Conservation (phyloP, 2,113 vertebrate species). For the Chascanopsetta lugubris region DNA sequence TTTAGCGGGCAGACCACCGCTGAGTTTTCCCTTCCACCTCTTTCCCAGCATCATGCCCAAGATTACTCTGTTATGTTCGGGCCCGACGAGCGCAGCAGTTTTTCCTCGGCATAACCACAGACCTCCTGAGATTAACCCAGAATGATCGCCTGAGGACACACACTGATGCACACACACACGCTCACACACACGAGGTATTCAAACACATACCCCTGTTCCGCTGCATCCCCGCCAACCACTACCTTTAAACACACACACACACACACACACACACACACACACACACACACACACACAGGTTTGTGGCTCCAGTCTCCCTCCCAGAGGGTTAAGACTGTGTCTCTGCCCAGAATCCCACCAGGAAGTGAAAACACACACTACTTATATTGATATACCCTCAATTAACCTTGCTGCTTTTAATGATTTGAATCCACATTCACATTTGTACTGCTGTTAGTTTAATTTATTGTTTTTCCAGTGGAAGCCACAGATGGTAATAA, state of each 20-base stretch:
- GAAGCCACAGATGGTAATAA: conserved; percentile 70
- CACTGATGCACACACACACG: conserved; percentile 27
- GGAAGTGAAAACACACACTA: conserved; percentile 55
- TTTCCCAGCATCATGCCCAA: conserved; percentile 75
- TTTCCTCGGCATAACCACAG: conserved; percentile 63
- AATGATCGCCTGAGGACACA: conserved; percentile 60
- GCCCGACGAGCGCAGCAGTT: conserved; percentile 60
- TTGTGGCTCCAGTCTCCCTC: conserved; percentile 17
- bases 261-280: neutral
- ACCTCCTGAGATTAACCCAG: conserved; percentile 56
- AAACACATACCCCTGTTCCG: conserved; percentile 44
- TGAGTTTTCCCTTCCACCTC: conserved; percentile 73
- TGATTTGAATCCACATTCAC: conserved; percentile 53
- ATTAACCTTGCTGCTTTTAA: conserved; percentile 67
- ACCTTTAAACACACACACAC: neutral
- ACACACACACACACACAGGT: conserved; percentile 29
- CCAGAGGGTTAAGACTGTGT: conserved; percentile 34
- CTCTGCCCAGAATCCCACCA: conserved; percentile 53
- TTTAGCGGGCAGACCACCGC: conserved; percentile 76
- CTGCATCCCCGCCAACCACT: conserved; percentile 37
- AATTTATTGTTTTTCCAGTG: conserved; percentile 73
- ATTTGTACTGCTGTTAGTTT: conserved; percentile 64
- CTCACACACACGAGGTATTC: conserved; percentile 15
- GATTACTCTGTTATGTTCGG: conserved; percentile 71
- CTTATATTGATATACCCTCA: conserved; percentile 57